Conservation (phyloP, 1,140 invertebrate species). For the Leptinotarsa defecta region DNA sequence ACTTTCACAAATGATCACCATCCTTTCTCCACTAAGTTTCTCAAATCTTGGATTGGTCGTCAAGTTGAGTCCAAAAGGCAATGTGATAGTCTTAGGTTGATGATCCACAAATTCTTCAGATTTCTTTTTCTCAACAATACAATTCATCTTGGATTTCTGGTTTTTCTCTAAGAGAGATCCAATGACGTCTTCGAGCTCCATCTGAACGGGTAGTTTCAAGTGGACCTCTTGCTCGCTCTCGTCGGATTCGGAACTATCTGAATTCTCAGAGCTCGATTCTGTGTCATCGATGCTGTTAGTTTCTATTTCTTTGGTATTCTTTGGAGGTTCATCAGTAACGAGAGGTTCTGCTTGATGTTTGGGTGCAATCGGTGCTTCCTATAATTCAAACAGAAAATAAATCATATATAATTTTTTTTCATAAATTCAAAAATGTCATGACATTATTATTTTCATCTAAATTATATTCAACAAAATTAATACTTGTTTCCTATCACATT, state of each 20-base stretch:
- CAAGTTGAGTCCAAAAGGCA: conserved; percentile 72
- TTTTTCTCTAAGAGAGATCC: conserved; percentile 76
- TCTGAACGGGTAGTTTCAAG: conserved; percentile 75
- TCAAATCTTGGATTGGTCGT: conserved; percentile 74
- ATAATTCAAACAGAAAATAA: neutral
- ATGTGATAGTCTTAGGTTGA: conserved; percentile 66
- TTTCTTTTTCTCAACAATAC: conserved; percentile 81
- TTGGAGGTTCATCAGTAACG: conserved; percentile 57
- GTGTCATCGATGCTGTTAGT: conserved; percentile 54
- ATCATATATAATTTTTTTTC: no score
- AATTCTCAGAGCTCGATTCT: conserved; percentile 42
- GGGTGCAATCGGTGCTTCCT: conserved; percentile 31
- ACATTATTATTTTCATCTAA: no score
- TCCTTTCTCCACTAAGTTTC: conserved; percentile 78
- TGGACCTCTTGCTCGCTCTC: conserved; percentile 64
- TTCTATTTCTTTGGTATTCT: conserved; percentile 50
- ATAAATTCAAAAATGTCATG: no score
- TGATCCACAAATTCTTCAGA: conserved; percentile 81
- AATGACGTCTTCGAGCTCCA: conserved; percentile 79
- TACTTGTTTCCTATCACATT: no score
- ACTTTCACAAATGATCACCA: conserved; percentile 85
- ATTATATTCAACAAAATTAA: no score
- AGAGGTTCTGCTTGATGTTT: conserved; percentile 36
- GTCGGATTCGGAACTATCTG: conserved; percentile 49
- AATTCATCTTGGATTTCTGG: conserved; percentile 80